Percentiles rank a stretch among this genome's conserved stretches.
Evolutionary conservation across 2,113 vertebrate genomes (phyloP).

Genomic region (Puntigrus tetrazona): DNA sequence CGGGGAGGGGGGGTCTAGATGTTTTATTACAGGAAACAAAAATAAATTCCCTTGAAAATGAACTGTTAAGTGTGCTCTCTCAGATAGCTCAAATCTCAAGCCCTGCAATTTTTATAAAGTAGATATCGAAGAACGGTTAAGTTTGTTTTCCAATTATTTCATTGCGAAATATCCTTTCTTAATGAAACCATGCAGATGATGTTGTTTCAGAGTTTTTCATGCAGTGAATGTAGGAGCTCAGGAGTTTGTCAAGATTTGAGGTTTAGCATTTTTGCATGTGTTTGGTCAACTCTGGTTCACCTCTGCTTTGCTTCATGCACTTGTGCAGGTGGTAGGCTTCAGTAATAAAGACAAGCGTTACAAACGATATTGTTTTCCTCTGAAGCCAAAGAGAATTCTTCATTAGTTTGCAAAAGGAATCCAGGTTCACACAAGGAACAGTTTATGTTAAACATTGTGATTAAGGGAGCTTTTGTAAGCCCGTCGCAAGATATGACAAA

Average conservation of each 20-base stretch:
- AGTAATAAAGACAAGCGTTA: conserved; percentile 50
- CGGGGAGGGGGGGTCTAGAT: conserved; percentile 4
- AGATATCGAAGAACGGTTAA: not conserved
- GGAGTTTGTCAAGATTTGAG: conserved; percentile 27
- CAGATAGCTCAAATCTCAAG: not conserved
- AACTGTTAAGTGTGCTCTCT: conserved; percentile 13
- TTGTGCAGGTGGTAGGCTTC: conserved; percentile 46
- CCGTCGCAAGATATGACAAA: not conserved
- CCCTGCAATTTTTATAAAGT: not conserved
- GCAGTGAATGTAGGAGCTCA: not conserved
- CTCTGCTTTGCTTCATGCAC: conserved; percentile 45
- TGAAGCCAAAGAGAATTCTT: conserved; percentile 44
- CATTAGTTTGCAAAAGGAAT: conserved; percentile 47
- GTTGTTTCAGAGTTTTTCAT: not conserved
- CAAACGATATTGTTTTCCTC: conserved; percentile 54
- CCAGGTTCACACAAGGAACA: conserved; percentile 38
- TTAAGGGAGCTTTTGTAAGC: conserved; percentile 31
- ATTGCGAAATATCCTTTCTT: not conserved
- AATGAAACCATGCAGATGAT: not conserved
- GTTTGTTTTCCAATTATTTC: not conserved
- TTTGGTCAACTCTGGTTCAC: conserved; percentile 48
- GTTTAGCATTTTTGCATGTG: conserved; percentile 42
- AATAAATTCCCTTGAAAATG: not conserved
- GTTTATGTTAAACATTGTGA: conserved; percentile 42
- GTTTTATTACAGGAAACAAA: not conserved